Percentiles rank a stretch among this genome's conserved stretches.
phyloP scores from a whole-genome alignment of 2,797 vertebrate species.

The Falco novaeseelandiae region DNA sequence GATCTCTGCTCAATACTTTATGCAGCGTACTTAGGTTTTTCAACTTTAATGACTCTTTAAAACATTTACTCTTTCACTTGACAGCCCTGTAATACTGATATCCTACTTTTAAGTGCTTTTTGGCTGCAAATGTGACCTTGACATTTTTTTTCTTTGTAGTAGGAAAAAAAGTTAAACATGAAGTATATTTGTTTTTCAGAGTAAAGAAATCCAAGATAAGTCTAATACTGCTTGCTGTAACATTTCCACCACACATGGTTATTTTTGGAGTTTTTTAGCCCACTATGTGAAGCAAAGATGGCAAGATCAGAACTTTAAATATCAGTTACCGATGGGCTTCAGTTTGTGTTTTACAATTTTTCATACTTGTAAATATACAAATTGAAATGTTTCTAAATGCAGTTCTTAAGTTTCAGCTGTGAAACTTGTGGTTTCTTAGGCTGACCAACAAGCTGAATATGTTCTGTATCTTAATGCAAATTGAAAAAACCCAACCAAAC shows the following conservation, averaged over 20 bases:
- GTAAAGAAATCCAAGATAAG: background rate
- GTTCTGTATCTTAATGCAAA: background rate
- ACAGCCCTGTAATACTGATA: background rate
- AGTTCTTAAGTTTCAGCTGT: background rate
- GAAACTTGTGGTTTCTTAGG: background rate
- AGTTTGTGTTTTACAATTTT: background rate
- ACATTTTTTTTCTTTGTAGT: background rate
- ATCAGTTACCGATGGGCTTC: background rate
- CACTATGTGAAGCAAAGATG: background rate
- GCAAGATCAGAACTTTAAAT: background rate
- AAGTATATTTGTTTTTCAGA: background rate
- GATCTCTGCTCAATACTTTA: background rate
- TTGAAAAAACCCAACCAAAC: background rate
- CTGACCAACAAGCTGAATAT: background rate
- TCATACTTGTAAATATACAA: background rate
- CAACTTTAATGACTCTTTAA: background rate
- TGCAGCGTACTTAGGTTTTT: conserved; percentile 9
- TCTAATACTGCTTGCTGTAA: background rate
- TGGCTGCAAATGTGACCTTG: background rate
- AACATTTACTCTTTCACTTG: background rate
- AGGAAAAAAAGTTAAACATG: background rate
- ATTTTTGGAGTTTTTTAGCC: background rate
- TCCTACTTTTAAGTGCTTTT: background rate
- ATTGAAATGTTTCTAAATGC: background rate
- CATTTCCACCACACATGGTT: background rate